Base-by-base conservation (phyloP, 2,113 vertebrate genomes). In the Natator depressus region DNA sequence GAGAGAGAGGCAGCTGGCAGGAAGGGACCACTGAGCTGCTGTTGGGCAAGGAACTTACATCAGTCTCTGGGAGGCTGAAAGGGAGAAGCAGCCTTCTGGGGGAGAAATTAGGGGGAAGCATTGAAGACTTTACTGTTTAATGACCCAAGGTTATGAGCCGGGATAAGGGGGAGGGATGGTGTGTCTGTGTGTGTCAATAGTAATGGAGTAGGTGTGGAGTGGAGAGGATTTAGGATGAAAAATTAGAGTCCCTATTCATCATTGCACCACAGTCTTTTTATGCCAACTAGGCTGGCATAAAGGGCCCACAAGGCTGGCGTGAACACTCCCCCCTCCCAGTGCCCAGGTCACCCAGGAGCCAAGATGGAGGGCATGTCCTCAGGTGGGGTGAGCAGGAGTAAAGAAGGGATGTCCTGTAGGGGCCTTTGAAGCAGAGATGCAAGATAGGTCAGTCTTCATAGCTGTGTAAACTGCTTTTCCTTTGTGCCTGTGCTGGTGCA, bases 91-190 rank as follows among this genome's bases (percentile, higher is more conserved):
- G n/a, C 10, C 42, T 85, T 59, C 0, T 0, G 75, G 78, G 17
- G 82, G 59, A 47, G 49, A 1, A 46, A 72, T n/a, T 31, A 95
- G 5, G 46, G 22, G n/a, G 65, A 90, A 92, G n/a, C 10, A 22
- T 88, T 6, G 11, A 85, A 22, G n/a, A 82, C 49, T 82, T 92
- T 14, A 42, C 38, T 82, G 81, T 85, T 50, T 85, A 79, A 89
- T 19, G 62, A 79, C 83, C 81, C 79, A 75, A 50, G 89, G 82
- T 84, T 12, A 93, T 88, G 80, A 95, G 10, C 38, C 88, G 50
- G 38, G 85, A 75, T 75, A 88, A 42, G 20, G 7, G 8, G 0
- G 1, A 57, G 55, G 10, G 55, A 57, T 4, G 57, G 27, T 59
- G 90, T 51, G 42, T 72, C 17, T 94, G 53, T 3, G 49, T 47